Conservation (phyloP, 2,113 vertebrate species). For the Falcunculus frontatus region DNA sequence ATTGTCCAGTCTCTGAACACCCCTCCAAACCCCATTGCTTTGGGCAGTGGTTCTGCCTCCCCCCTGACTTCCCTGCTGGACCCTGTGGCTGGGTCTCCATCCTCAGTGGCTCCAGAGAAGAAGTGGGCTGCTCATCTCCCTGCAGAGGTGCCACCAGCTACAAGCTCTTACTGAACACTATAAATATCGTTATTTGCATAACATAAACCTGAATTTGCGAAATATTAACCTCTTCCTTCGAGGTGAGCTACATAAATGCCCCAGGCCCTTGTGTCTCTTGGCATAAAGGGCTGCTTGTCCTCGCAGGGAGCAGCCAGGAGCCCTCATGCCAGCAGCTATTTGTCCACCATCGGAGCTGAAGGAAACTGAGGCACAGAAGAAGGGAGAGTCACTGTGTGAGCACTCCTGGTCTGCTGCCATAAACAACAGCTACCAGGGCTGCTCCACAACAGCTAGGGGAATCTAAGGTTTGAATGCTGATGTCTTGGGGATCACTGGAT, state of each 20-base stretch:
- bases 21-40: not conserved
- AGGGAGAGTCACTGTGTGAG: not conserved
- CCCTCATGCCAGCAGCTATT: not conserved
- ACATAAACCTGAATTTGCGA: not conserved
- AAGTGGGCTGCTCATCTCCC: not conserved
- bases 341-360: not conserved
- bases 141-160: not conserved
- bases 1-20: rapidly evolving
- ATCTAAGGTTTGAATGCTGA: not conserved
- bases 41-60: not conserved
- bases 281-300: not conserved
- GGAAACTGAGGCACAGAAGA: not conserved
- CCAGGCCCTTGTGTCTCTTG: not conserved
- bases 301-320: not conserved
- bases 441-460: not conserved
- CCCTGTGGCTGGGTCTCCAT: not conserved
- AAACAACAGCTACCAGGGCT: not conserved
- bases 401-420: not conserved
- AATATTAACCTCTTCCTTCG: not conserved
- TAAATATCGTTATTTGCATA: not conserved
- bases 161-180: not conserved
- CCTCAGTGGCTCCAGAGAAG: not conserved
- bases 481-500: not conserved
- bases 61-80: not conserved
- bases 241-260: not conserved